phyloP scores from a whole-genome alignment of 2,113 vertebrate genomes.

The Aleadryas rufinucha region DNA sequence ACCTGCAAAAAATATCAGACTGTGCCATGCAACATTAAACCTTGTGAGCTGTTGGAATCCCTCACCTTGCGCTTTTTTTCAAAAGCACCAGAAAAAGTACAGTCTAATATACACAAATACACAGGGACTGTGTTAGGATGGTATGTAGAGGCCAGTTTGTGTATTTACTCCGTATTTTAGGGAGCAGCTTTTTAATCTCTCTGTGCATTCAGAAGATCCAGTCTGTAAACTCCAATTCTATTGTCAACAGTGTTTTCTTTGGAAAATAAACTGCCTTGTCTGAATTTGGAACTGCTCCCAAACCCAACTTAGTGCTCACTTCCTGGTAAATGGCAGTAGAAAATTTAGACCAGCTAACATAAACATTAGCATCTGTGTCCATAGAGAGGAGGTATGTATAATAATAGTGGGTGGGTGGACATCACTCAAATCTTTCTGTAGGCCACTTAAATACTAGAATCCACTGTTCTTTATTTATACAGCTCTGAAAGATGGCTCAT shows the following conservation, averaged over 20 bases:
- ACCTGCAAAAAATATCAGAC: slow-evolving; percentile 21
- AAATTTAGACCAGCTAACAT: background rate
- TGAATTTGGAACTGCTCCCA: background rate
- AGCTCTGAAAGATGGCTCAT: background rate
- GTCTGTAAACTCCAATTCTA: background rate
- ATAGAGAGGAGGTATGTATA: background rate
- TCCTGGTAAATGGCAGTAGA: background rate
- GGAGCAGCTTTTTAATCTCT: background rate
- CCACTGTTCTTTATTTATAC: background rate
- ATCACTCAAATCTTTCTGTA: background rate
- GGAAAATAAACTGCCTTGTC: slow-evolving; percentile 5
- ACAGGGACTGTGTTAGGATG: background rate
- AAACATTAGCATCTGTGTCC: slow-evolving; percentile 18
- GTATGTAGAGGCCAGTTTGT: background rate
- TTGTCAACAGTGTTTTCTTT: slow-evolving; percentile 24
- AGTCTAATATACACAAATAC: background rate
- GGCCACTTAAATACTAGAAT: background rate
- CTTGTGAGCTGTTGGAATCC: slow-evolving; percentile 49
- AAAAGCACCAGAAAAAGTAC: slow-evolving; percentile 29
- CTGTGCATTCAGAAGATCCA: background rate
- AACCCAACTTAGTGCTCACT: background rate
- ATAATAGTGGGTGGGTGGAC: background rate
- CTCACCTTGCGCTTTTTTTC: slow-evolving; percentile 17
- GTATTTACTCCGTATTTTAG: background rate
- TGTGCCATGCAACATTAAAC: slow-evolving; percentile 55